Percentiles rank a stretch among this genome's conserved stretches.
Evolutionary conservation across 2,113 vertebrate genomes (phyloP).

Genomic region (Myotis brandtii): DNA sequence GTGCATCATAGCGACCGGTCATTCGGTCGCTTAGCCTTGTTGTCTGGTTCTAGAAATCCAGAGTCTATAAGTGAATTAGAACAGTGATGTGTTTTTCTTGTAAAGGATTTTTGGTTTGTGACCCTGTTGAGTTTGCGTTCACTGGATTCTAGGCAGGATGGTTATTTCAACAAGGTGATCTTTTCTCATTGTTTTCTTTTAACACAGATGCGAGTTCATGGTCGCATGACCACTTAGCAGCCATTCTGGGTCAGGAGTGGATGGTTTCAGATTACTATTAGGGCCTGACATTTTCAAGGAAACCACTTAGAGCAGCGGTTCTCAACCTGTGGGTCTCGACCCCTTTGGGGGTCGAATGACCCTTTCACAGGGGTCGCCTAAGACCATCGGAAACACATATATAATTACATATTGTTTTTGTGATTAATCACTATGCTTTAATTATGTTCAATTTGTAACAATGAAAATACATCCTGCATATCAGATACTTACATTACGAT

Average conservation of each 20-base stretch:
- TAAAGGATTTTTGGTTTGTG: not conserved
- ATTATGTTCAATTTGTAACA: too few relatives aligned
- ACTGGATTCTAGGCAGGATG: not conserved
- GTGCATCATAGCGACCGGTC: too few relatives aligned
- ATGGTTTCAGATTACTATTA: not conserved
- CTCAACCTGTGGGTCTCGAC: too few relatives aligned
- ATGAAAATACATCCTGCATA: too few relatives aligned
- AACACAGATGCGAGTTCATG: not conserved
- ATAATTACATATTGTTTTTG: too few relatives aligned
- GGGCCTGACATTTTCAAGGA: not conserved
- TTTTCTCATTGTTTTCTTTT: not conserved
- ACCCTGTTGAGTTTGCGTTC: not conserved
- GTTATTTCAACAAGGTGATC: not conserved
- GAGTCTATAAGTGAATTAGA: not conserved
- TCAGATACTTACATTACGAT: too few relatives aligned
- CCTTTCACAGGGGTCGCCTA: too few relatives aligned
- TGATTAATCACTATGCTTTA: too few relatives aligned
- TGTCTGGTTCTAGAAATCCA: not conserved
- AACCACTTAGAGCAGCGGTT: not conserved
- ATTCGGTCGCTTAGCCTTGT: too few relatives aligned
- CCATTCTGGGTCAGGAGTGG: not conserved
- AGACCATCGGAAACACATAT: too few relatives aligned
- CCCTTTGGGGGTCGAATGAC: too few relatives aligned
- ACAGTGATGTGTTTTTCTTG: not conserved
- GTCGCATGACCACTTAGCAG: not conserved